Evolutionary conservation across 2,888 invertebrate genomes (phyloP).

Genomic region (Caenorhabditis sulstoni): DNA sequence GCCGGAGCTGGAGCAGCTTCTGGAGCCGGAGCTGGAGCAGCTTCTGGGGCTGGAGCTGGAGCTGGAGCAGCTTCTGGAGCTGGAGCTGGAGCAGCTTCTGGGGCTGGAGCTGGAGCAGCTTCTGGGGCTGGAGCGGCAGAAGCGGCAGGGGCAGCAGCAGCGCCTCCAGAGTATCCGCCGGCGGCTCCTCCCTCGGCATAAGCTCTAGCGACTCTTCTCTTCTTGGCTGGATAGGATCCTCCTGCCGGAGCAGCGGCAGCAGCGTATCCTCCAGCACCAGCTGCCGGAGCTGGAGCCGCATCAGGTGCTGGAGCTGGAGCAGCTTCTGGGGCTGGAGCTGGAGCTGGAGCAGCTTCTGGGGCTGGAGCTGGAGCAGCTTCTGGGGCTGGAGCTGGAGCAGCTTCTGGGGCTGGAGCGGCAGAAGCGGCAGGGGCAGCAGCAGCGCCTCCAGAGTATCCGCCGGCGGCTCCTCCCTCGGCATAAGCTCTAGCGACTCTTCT

Average conservation of each 20-base stretch:
- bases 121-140: neutral
- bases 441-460: constrained; percentile 21
- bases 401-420: neutral
- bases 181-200: constrained; percentile 1
- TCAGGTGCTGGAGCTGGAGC: neutral
- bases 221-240: constrained; percentile 9
- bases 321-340: constrained; percentile 1
- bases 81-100: neutral
- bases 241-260: constrained; percentile 2
- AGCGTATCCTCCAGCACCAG: constrained; percentile 9
- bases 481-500: neutral
- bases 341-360: neutral
- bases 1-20: neutral
- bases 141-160: neutral
- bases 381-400: neutral
- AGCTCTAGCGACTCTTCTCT: neutral
- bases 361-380: constrained; percentile 12
- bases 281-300: neutral
- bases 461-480: constrained; percentile 13
- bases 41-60: neutral
- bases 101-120: neutral
- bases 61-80: constrained; percentile 7
- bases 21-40: constrained; percentile 3
- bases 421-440: neutral
- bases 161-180: constrained; percentile 1